phyloP scores from a whole-genome alignment of 37 sponge, comb jelly and placozoan genomes.

The Oscarella lobularis region DNA sequence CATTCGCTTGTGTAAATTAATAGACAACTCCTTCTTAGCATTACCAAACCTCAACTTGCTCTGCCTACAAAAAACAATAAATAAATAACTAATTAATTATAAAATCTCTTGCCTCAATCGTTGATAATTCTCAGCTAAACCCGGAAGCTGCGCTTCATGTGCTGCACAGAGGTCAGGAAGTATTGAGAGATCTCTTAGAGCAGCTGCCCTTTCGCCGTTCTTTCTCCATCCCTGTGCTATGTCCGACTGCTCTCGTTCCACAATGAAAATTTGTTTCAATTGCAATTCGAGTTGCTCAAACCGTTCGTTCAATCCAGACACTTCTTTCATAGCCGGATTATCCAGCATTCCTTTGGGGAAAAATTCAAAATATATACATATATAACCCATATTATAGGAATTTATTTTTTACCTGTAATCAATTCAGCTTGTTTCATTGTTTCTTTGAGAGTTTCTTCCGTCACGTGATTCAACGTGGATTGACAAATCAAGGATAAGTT shows the following conservation, averaged over 20 bases:
- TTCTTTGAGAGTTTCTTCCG: background rate
- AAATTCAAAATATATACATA: too few species aligned
- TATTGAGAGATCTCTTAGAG: background rate
- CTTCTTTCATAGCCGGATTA: background rate
- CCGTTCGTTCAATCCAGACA: background rate
- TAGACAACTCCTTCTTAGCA: background rate
- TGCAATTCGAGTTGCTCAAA: background rate
- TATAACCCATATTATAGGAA: too few species aligned
- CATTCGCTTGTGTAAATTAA: background rate
- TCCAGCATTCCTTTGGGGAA: background rate
- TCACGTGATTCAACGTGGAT: background rate
- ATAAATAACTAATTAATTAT: too few species aligned
- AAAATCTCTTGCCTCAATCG: background rate
- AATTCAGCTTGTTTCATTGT: background rate
- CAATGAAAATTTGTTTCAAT: background rate
- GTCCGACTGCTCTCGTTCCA: background rate
- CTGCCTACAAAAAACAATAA: too few species aligned
- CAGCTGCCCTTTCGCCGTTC: background rate
- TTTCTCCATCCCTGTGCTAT: background rate
- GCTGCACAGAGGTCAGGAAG: background rate
- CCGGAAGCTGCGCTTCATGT: background rate
- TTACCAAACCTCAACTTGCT: too few species aligned
- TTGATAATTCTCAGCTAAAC: background rate
- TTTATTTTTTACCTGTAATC: background rate
- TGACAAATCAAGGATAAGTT: too few species aligned